These are phyloP conservation scores for Elachura formosa DNA, from an alignment of 2,113 vertebrate species.

Conservation along the genomic window DNA sequence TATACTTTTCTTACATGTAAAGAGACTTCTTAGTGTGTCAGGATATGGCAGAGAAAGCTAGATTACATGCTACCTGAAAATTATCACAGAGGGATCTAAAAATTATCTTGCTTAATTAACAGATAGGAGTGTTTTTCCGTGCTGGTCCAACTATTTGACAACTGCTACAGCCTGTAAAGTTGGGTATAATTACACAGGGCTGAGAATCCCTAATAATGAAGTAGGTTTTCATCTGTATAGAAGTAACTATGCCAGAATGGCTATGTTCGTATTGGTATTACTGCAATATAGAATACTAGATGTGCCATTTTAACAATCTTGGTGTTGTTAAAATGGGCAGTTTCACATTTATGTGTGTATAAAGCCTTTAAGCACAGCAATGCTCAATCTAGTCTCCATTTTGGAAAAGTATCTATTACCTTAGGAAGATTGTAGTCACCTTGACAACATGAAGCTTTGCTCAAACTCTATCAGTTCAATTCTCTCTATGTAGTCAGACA, in stretches of 20 bases:
- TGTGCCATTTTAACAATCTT: not conserved
- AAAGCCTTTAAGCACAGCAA: not conserved
- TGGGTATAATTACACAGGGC: not conserved
- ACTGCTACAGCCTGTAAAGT: not conserved
- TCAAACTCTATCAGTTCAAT: not conserved
- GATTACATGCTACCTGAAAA: not conserved
- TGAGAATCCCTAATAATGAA: not conserved
- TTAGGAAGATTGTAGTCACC: not conserved
- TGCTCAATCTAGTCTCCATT: not conserved
- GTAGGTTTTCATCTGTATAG: not conserved
- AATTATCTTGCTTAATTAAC: not conserved
- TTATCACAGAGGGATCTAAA: not conserved
- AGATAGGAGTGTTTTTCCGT: not conserved
- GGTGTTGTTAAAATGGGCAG: not conserved
- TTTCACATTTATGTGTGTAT: not conserved
- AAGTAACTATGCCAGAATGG: not conserved
- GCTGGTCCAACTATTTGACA: not conserved
- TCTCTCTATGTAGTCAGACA: constrained; percentile 15
- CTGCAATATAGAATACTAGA: not conserved
- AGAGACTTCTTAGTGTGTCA: not conserved
- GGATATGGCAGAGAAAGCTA: not conserved
- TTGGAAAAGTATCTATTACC: not conserved
- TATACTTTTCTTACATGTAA: not conserved
- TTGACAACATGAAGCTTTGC: not conserved
- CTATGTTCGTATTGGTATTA: not conserved